phyloP scores from a whole-genome alignment of 2,113 vertebrate species.

The Notiomystis cincta region DNA sequence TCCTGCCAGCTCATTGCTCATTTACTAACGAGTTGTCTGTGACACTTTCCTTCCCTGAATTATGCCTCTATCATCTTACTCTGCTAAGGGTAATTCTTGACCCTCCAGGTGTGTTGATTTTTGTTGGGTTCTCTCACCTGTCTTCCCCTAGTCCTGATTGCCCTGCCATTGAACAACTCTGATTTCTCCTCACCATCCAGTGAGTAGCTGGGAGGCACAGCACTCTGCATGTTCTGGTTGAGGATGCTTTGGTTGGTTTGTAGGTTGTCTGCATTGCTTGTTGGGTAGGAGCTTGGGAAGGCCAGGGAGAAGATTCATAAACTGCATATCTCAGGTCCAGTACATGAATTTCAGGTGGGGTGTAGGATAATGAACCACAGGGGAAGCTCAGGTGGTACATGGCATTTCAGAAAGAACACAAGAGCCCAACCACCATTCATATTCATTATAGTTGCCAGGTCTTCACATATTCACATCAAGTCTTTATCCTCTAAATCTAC shows the following conservation, averaged over 20 bases:
- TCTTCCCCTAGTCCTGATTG: background rate
- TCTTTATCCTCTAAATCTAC: background rate
- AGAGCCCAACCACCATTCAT: background rate
- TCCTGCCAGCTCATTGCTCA: background rate
- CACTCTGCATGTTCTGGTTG: background rate
- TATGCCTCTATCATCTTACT: rapidly evolving
- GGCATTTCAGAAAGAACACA: background rate
- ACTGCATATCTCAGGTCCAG: background rate
- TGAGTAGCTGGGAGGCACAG: background rate
- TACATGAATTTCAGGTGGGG: background rate
- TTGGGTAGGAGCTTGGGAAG: background rate
- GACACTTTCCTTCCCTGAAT: background rate
- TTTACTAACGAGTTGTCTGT: background rate
- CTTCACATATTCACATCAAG: background rate
- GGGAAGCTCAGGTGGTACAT: background rate
- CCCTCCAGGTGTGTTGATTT: background rate
- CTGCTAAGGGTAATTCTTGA: background rate
- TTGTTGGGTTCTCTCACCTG: background rate
- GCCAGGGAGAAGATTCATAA: background rate
- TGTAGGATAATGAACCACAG: background rate
- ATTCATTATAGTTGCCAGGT: background rate
- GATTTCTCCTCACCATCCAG: background rate
- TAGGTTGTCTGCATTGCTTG: background rate
- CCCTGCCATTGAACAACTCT: background rate
- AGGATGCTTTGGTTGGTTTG: background rate